Percentiles rank a stretch among this genome's conserved stretches.
Evolutionary conservation across 1,140 invertebrate species (phyloP).

Genomic region (Cataglyphis hispanica): DNA sequence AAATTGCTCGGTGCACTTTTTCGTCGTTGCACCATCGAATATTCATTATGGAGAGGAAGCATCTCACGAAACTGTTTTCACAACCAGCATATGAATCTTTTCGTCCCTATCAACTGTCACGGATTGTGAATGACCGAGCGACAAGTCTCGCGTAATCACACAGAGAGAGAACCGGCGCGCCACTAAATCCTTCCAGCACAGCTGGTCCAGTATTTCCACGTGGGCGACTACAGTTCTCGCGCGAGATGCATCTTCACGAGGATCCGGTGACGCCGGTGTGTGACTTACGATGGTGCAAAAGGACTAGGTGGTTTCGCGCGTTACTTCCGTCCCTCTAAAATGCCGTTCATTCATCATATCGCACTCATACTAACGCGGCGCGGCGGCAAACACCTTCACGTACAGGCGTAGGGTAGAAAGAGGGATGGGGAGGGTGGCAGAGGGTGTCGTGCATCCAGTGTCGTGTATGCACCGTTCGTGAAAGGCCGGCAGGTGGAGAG

Average conservation of each 20-base stretch:
- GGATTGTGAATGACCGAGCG: conserved; percentile 25
- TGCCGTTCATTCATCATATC: conserved; percentile 69
- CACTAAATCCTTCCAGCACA: conserved; percentile 57
- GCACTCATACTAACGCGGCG: conserved; percentile 60
- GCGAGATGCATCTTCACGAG: conserved; percentile 28
- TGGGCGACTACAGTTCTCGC: conserved; percentile 45
- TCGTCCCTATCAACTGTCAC: conserved; percentile 34
- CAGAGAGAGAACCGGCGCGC: conserved; percentile 23
- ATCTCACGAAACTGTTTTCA: conserved; percentile 30
- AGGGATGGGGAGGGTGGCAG: not conserved
- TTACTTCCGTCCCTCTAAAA: conserved; percentile 61
- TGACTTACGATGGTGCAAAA: conserved; percentile 59
- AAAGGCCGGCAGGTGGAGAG: conserved; percentile 21
- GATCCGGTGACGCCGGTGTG: conserved; percentile 30
- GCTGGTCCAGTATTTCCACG: conserved; percentile 65
- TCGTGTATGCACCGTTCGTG: conserved; percentile 43
- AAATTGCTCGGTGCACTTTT: not conserved
- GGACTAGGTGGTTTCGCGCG: conserved; percentile 26
- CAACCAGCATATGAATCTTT: not conserved
- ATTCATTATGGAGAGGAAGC: conserved; percentile 7
- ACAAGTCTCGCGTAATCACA: conserved; percentile 43
- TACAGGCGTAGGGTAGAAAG: not conserved
- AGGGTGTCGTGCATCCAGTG: conserved; percentile 26
- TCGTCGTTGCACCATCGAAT: not conserved
- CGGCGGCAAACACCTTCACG: conserved; percentile 35